Evolutionary conservation across 2,797 vertebrate genomes (phyloP).

Genomic region (Darevskia mixta): DNA sequence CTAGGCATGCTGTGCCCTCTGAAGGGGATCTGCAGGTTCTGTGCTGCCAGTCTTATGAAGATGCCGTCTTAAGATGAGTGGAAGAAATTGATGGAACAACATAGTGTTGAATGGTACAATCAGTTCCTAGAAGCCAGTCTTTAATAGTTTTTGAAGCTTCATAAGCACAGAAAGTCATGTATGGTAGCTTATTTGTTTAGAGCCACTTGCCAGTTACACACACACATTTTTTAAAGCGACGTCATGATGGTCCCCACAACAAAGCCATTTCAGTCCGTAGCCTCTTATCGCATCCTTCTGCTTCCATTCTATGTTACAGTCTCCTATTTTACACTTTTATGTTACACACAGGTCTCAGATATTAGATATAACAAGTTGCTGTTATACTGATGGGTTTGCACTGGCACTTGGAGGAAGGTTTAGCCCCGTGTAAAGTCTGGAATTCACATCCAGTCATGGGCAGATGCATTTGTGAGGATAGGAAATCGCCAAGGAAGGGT

Average conservation of each 20-base stretch:
- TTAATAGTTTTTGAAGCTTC: slow-evolving; percentile 61
- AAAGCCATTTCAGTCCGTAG: slow-evolving; percentile 26
- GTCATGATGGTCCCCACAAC: background rate
- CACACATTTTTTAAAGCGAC: slow-evolving; percentile 32
- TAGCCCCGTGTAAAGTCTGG: slow-evolving; percentile 24
- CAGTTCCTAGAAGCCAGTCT: slow-evolving; percentile 61
- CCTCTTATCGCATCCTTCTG: slow-evolving; percentile 33
- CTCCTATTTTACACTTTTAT: background rate
- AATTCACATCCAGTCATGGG: slow-evolving; percentile 10
- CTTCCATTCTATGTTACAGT: background rate
- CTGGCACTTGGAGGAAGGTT: slow-evolving; percentile 35
- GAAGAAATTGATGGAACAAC: slow-evolving; percentile 36
- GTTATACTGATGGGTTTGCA: slow-evolving; percentile 11
- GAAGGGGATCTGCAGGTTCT: slow-evolving; percentile 51
- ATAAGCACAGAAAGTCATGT: slow-evolving; percentile 48
- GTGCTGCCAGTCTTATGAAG: slow-evolving; percentile 56
- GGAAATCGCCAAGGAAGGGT: background rate
- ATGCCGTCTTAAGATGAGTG: slow-evolving; percentile 50
- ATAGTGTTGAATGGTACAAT: slow-evolving; percentile 39
- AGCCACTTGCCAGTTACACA: slow-evolving; percentile 50
- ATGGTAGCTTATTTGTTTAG: slow-evolving; percentile 45
- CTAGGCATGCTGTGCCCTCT: slow-evolving; percentile 47
- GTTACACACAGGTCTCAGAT: background rate
- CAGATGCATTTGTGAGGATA: slow-evolving; percentile 19
- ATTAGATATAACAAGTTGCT: background rate